Evolutionary conservation across 1,140 invertebrate genomes (phyloP).

Genomic region (Schmidtea mediterranea): DNA sequence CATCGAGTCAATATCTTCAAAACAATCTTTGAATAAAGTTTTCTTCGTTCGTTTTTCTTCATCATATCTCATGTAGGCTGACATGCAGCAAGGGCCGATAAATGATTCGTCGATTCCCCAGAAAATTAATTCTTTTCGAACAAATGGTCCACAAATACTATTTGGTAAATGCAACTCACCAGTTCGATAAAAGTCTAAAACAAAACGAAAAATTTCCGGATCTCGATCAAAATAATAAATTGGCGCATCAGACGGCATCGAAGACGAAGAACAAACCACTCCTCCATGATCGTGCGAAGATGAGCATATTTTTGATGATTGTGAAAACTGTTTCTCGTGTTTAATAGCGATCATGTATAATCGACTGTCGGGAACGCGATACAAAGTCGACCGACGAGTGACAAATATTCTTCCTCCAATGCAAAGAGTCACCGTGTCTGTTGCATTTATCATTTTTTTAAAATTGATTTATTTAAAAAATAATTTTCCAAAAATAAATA

Average conservation of each 20-base stretch:
- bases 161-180: slow-evolving; percentile 15
- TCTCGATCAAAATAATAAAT: slow-evolving; percentile 22
- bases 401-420: slow-evolving; percentile 1
- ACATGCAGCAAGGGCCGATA: slow-evolving; percentile 9
- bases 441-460: no score
- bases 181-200: slow-evolving; percentile 19
- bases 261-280: no score
- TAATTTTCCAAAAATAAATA: no score
- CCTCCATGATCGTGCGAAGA: no score
- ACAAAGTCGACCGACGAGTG: neutral
- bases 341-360: slow-evolving; percentile 3
- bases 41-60: slow-evolving; percentile 3
- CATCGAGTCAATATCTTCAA: slow-evolving; percentile 5
- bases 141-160: slow-evolving; percentile 17
- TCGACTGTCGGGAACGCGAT: neutral
- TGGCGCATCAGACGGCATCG: no score
- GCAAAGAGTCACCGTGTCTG: neutral
- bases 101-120: slow-evolving; percentile 16
- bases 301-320: no score
- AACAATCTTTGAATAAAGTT: neutral
- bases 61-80: slow-evolving; percentile 8
- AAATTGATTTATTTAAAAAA: no score
- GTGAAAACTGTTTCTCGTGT: no score
- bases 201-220: slow-evolving; percentile 16
- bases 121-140: slow-evolving; percentile 25